Percentiles rank a stretch among this genome's conserved stretches.
phyloP scores from a whole-genome alignment of 2,888 invertebrate genomes.

The Rhamnusium bicolor region DNA sequence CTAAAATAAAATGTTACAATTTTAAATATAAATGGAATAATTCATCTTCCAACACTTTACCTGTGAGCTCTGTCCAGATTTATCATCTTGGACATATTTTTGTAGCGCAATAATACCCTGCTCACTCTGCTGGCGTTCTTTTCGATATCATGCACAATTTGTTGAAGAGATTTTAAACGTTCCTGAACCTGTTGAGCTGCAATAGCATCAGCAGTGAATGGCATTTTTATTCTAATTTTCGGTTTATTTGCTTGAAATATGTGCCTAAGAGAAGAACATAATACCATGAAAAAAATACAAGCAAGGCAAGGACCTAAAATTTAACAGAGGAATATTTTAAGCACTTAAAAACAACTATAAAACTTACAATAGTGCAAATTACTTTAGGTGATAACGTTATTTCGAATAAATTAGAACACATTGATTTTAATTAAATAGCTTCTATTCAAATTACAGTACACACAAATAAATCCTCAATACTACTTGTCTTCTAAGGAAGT shows the following conservation, averaged over 20 bases:
- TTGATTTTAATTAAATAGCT: too few species aligned
- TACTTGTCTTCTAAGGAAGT: too few species aligned
- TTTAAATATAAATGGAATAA: not conserved
- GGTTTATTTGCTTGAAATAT: slow-evolving; percentile 47
- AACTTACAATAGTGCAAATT: slow-evolving; percentile 4
- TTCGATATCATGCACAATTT: slow-evolving; percentile 86
- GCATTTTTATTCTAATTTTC: slow-evolving; percentile 73
- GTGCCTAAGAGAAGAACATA: slow-evolving; percentile 72
- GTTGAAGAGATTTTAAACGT: slow-evolving; percentile 83
- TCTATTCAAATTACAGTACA: too few species aligned
- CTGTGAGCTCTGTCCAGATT: slow-evolving; percentile 62
- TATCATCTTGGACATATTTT: slow-evolving; percentile 77
- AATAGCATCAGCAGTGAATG: slow-evolving; percentile 83
- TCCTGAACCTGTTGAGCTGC: slow-evolving; percentile 82
- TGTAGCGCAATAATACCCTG: slow-evolving; percentile 85
- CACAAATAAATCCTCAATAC: too few species aligned
- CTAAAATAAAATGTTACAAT: slow-evolving; percentile 52
- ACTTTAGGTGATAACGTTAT: not conserved
- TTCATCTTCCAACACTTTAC: slow-evolving; percentile 44
- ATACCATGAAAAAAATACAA: slow-evolving; percentile 73
- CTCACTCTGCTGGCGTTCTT: slow-evolving; percentile 84
- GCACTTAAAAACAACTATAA: not conserved
- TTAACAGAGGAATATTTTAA: not conserved
- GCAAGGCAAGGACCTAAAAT: slow-evolving; percentile 48
- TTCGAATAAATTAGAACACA: not conserved